These are phyloP conservation scores for Hydriomena furcata DNA, from an alignment of 2,888 invertebrate species.

Conservation along the genomic window DNA sequence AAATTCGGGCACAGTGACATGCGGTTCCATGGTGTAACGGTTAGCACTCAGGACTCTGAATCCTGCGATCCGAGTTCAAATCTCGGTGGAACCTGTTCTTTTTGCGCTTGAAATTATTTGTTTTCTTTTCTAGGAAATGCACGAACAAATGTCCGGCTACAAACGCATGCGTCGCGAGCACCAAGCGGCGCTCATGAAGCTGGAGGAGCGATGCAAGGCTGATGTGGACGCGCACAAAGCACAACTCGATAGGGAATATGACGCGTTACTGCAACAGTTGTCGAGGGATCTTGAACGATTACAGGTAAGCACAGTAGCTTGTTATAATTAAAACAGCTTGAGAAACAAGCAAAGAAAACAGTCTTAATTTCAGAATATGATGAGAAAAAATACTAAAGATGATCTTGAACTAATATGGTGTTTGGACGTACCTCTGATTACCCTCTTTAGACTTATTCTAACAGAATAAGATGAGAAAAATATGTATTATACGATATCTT, in stretches of 20 bases:
- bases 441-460: no score
- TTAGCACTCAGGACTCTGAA: constrained; percentile 92
- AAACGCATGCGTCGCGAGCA: constrained; percentile 99
- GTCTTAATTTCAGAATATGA: no score
- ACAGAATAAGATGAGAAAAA: no score
- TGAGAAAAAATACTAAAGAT: no score
- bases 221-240: constrained; percentile 99
- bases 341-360: no score
- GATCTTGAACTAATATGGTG: no score
- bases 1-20: neutral
- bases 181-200: constrained; percentile 95
- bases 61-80: constrained; percentile 92
- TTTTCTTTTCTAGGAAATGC: constrained; percentile 92
- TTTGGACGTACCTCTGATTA: no score
- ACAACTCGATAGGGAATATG: constrained; percentile 98
- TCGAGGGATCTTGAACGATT: constrained; percentile 95
- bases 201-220: constrained; percentile 97
- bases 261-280: constrained; percentile 94
- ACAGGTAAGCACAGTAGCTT: constrained; percentile 74
- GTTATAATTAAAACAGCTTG: no score
- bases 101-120: no score
- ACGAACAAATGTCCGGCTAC: constrained; percentile 99
- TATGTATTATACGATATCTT: no score
- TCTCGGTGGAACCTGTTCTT: constrained; percentile 82
- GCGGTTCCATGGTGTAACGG: constrained; percentile 86